A percentile compares a stretch with the other conserved stretches of the same genome.
These are phyloP conservation scores for fruit fly (Drosophila melanogaster) DNA, from an alignment of 1,140 invertebrate species.

Conservation along the genomic window DNA sequence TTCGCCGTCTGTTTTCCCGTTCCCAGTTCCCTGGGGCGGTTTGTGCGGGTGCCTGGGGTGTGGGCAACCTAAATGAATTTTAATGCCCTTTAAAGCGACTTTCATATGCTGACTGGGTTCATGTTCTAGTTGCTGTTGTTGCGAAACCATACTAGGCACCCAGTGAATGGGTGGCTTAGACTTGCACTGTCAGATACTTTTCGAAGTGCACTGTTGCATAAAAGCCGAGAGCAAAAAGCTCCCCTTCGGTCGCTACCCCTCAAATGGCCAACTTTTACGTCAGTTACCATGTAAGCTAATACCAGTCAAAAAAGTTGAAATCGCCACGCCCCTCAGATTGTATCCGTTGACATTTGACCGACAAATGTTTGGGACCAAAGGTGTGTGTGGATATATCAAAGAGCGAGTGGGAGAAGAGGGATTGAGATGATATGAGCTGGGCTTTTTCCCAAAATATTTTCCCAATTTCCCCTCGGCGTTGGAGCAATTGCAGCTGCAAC, in stretches of 20 bases:
- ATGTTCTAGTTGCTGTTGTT: conserved; percentile 26
- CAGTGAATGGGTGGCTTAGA: conserved; percentile 18
- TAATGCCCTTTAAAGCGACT: conserved; percentile 74
- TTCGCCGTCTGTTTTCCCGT: neutral
- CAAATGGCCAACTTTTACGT: conserved; percentile 1
- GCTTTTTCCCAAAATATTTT: conserved; percentile 4
- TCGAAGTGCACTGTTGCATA: conserved; percentile 78
- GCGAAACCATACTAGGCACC: conserved; percentile 64
- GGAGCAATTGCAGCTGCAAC: conserved; percentile 19
- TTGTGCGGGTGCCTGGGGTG: neutral
- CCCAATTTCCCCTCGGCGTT: neutral
- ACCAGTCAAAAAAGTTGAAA: conserved; percentile 39
- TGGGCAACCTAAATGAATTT: conserved; percentile 77
- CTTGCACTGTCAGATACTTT: conserved; percentile 56
- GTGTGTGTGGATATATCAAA: conserved; percentile 14
- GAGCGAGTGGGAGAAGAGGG: neutral
- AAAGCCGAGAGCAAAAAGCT: conserved; percentile 77
- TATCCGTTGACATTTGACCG: conserved; percentile 54
- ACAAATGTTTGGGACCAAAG: conserved; percentile 43
- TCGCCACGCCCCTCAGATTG: conserved; percentile 29
- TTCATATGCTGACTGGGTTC: conserved; percentile 65
- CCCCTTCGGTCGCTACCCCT: conserved; percentile 16
- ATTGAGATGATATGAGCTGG: neutral
- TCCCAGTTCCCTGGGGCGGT: conserved; percentile 25
- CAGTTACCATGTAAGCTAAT: conserved; percentile 60